A percentile compares a stretch with the other conserved stretches of the same genome.
phyloP scores from a whole-genome alignment of 2,888 invertebrate species.

The Suillia variegata region DNA sequence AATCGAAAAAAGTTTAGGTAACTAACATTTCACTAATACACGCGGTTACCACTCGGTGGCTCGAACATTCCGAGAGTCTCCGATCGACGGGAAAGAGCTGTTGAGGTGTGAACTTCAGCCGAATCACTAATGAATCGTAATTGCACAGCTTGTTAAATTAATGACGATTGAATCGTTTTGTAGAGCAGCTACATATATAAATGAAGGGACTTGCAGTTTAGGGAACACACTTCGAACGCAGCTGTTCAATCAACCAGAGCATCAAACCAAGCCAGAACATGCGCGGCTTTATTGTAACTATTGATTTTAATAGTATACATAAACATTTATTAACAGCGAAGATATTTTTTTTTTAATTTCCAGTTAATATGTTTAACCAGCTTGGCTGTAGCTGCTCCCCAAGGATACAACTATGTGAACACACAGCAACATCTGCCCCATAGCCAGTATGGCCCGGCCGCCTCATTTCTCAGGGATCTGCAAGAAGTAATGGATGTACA shows the following conservation, averaged over 20 bases:
- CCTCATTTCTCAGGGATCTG: conserved; percentile 8
- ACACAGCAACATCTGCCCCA: conserved; percentile 20
- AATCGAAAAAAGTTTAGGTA: too few species aligned
- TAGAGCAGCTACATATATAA: conserved; percentile 18
- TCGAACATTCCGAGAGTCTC: too few species aligned
- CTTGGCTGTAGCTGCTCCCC: conserved; percentile 29
- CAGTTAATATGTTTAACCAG: conserved; percentile 31
- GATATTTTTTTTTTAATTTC: conserved; percentile 8
- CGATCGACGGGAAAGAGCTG: neutral
- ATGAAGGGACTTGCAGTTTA: neutral
- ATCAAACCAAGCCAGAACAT: conserved; percentile 33
- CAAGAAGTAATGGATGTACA: conserved; percentile 6
- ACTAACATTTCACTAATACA: too few species aligned
- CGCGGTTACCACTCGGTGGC: too few species aligned
- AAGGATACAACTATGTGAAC: conserved; percentile 31
- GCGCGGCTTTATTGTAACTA: conserved; percentile 38
- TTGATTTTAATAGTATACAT: too few species aligned
- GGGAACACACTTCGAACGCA: conserved; percentile 22
- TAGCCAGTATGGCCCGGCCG: conserved; percentile 4
- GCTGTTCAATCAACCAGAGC: conserved; percentile 12
- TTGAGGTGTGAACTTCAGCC: neutral
- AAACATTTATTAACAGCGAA: too few species aligned
- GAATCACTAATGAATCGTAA: neutral
- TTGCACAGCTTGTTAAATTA: neutral
- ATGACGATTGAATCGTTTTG: conserved; percentile 1